These are phyloP conservation scores for Melanostoma scalare DNA, from an alignment of 2,888 invertebrate species.

Conservation along the genomic window DNA sequence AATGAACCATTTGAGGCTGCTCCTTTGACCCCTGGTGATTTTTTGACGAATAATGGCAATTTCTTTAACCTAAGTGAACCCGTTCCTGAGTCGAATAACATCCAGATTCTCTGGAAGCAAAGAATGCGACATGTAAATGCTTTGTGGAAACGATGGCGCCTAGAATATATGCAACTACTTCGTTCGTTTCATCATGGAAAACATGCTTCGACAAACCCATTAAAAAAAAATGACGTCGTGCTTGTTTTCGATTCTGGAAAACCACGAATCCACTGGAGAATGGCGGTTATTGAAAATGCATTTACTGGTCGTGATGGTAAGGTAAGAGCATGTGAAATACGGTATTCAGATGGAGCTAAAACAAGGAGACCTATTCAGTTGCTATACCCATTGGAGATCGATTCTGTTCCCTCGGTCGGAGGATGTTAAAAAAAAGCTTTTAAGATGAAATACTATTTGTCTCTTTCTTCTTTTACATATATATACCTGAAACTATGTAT, in stretches of 20 bases:
- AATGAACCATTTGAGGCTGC: neutral
- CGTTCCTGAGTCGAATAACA: conserved; percentile 1
- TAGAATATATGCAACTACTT: conserved; percentile 14
- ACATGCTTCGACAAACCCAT: conserved; percentile 6
- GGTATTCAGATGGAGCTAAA: neutral
- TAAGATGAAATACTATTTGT: no score
- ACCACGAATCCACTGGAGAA: conserved; percentile 36
- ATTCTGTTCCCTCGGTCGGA: neutral
- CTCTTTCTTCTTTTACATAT: no score
- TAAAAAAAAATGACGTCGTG: conserved; percentile 11
- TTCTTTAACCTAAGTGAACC: conserved; percentile 1
- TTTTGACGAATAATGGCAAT: neutral
- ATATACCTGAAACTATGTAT: no score
- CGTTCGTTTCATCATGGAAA: conserved; percentile 14
- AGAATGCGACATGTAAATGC: conserved; percentile 3
- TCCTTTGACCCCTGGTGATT: neutral
- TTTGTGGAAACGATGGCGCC: neutral
- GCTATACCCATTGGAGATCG: neutral
- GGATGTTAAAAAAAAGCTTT: conserved; percentile 1
- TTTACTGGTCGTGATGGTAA: conserved; percentile 6
- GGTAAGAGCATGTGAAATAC: conserved; percentile 8
- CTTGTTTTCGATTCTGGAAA: conserved; percentile 12
- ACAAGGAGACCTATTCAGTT: neutral
- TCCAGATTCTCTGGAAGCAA: conserved; percentile 21
- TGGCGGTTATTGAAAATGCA: neutral